Base-by-base conservation (phyloP, 2,888 invertebrate genomes). In the Trissolcus japonicus region DNA sequence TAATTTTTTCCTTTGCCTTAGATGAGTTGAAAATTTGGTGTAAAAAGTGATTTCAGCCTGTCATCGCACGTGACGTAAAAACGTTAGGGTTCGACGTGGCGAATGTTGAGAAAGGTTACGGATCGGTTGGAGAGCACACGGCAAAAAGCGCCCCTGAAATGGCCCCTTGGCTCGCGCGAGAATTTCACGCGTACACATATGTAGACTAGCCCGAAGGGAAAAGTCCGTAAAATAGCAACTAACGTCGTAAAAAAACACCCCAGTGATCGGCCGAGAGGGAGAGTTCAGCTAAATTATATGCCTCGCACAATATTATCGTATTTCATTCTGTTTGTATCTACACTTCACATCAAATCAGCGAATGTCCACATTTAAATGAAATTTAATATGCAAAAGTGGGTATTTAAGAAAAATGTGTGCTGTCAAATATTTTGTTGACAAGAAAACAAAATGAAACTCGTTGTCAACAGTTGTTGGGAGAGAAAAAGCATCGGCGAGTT, bases 111-210 rank as follows among this genome's bases (percentile, higher is more conserved):
- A 79, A 82, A 84, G 84, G 84, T 84, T 83, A 80, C 76, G 82
- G 82, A 43, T 62, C 71, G 55, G 65, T 46, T 40, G 69, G 72
- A 35, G 35, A 74, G 67, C 54, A 41, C 35, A 60, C 55, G 46
- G 66, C 86, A 87, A 87, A 87, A 87, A 87, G 83, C 83, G 86
- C 86, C 86, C 86, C 86, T 84, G 83, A 83, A 84, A 83, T 81
- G 80, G 83, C 80, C 81, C 82, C 73, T 74, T 80, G 80, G 82
- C 85, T 84, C 83, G 82, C 83, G 81, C 79, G 81, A 82, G 82
- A 82, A 83, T 85, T 84, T 84, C 81, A 75, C 75, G 57, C 73
- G 72, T 65, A 61, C 69, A 68, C 65, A 74, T 76, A 76, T 76
- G 76, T 71, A 76, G 57, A 71, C 71, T 71, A 76, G 60, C 63